phyloP scores from a whole-genome alignment of 2,888 invertebrate species.

The Eilema depressum region DNA sequence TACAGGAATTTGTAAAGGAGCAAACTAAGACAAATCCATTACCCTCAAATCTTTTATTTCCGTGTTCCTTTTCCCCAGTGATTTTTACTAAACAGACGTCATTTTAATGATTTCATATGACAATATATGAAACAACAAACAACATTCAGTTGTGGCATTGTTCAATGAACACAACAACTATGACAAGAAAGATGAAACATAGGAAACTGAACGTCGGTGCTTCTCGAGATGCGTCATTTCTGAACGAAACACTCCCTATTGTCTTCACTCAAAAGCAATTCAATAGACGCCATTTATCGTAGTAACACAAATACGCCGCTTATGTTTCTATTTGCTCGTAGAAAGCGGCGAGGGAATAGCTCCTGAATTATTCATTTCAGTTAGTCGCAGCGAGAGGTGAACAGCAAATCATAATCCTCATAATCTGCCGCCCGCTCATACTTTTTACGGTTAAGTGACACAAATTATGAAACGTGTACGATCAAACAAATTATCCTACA shows the following conservation, averaged over 20 bases:
- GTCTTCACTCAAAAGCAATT: conserved; percentile 55
- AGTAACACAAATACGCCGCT: conserved; percentile 45
- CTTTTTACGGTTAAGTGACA: conserved; percentile 43
- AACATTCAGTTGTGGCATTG: conserved; percentile 24
- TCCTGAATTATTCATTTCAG: conserved; percentile 53
- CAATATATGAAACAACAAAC: conserved; percentile 20
- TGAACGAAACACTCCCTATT: conserved; percentile 50
- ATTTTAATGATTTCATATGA: not conserved
- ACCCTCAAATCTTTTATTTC: not conserved
- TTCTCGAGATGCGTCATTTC: conserved; percentile 45
- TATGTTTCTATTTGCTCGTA: conserved; percentile 51
- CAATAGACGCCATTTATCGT: conserved; percentile 48
- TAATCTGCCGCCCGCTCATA: conserved; percentile 43
- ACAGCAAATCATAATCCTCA: conserved; percentile 52
- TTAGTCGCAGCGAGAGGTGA: conserved; percentile 43
- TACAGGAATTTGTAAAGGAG: not conserved
- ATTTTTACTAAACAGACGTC: not conserved
- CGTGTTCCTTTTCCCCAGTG: not conserved
- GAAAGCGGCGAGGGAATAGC: conserved; percentile 35
- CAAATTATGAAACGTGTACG: conserved; percentile 39
- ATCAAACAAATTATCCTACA: conserved; percentile 27
- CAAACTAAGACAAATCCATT: not conserved
- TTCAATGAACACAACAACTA: conserved; percentile 36
- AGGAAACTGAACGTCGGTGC: conserved; percentile 49
- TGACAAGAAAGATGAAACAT: conserved; percentile 35